Evolutionary conservation across 1,140 invertebrate genomes (phyloP), one percentile per base, ranked within the genome.

Genomic region (Rhynchophorus ferrugineus): DNA sequence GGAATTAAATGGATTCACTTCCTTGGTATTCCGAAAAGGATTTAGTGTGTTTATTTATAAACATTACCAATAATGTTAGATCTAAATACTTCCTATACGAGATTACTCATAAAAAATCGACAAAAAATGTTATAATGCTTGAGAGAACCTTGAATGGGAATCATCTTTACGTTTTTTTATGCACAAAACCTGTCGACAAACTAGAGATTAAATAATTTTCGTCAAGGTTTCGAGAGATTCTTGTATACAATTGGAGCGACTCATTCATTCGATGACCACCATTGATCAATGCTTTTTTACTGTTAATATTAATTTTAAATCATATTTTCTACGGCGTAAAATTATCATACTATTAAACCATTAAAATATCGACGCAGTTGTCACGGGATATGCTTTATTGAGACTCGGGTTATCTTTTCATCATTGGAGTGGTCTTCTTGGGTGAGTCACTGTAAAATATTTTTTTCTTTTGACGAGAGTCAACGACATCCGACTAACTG

Each of bases 371-470:
- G n/a, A n/a, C n/a, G n/a, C n/a, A n/a, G n/a, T n/a, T n/a, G n/a
- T n/a, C n/a, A n/a, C n/a, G n/a, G n/a, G n/a, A n/a, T n/a, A n/a
- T n/a, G n/a, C n/a, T n/a, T n/a, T n/a, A n/a, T n/a, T n/a, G n/a
- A n/a, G n/a, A n/a, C n/a, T n/a, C n/a, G n/a, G n/a, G 35, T 16
- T 5, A 52, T 13, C 34, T 36, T 54, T 54, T 47, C 51, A 54
- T 54, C 44, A 54, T 35, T 54, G 29, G 21, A 42, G 21, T 11
- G 51, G 38, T 45, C 61, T 64, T 57, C 59, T 62, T 61, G 55
- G 59, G 16, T 61, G 59, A 61, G 48, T 62, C 58, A 64, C 52
- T 56, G 57, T 22, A 20, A 50, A 54, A 54, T 57, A 46, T 54
- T 20, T 3, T 43, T 44, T 51, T 44, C 45, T 54, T 54, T 43